Base-by-base conservation (phyloP, 2,113 vertebrate genomes). In the Calidris pygmaea region DNA sequence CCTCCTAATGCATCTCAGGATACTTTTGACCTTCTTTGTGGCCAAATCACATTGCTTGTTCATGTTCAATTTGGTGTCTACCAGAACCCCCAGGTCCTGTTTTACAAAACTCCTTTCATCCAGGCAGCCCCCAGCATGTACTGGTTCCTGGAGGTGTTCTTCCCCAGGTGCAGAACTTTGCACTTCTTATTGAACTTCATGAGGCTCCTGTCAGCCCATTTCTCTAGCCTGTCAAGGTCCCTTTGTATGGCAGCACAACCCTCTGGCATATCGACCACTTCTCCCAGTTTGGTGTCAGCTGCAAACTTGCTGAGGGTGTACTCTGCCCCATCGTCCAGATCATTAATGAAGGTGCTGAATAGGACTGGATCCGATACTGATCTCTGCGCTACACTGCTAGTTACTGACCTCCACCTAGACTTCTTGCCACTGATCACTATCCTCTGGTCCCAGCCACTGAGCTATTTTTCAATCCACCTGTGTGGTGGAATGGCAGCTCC, bases 241-340 rank as follows among this genome's bases (percentile, higher is more conserved):
- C 23, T 53, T 7, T 1, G 45, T 11, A 12, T 35, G 43, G 27
- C 48, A 60, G 34, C 29, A 45, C 6, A 14, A 27, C 12, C 8
- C 7, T 66, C 22, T 47, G 0, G 0, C 2, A 0, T 35, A 27
- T 23, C 50, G 79, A 19, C 6, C 18, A 23, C 32, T 70, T 19
- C 12, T 66, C 35, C 19, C 24, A 18, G 9, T 62, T 82, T 37
- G 27, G 9, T 63, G 30, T 43, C 14, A 19, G 15, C 50, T 35
- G 5, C 34, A 56, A 70, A 15, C 21, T 52, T 41, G 41, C 41
- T 30, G 26, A 70, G 14, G 21, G 20, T 60, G 16, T 24, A 6
- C 14, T 48, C 21, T 70, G 8, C 21, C 26, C 10, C 21, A 19
- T 70, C 6, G 7, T 52, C 18, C 21, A 35, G 16, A 30, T 60